phyloP scores from a whole-genome alignment of 2,888 invertebrate genomes.

The Drosophila rubida region DNA sequence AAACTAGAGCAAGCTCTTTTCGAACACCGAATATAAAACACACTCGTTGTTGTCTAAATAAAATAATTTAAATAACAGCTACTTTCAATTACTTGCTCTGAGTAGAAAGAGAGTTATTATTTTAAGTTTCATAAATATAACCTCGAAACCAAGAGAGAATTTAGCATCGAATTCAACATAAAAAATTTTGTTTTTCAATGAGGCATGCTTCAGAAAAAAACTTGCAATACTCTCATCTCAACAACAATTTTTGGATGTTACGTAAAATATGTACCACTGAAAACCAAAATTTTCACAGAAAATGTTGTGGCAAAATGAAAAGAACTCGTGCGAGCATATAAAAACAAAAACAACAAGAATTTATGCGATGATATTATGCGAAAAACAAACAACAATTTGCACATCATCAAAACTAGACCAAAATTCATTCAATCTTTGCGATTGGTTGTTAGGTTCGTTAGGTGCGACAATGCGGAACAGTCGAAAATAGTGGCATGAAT shows the following conservation, averaged over 20 bases:
- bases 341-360: conserved; percentile 26
- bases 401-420: conserved; percentile 39
- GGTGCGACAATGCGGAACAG: conserved; percentile 74
- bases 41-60: neutral
- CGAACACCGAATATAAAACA: neutral
- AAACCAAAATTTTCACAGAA: conserved; percentile 49
- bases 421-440: conserved; percentile 50
- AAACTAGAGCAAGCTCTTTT: neutral
- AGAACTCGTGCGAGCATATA: conserved; percentile 31
- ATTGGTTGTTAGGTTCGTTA: conserved; percentile 31
- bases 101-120: too few relatives aligned
- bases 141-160: too few relatives aligned
- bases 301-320: conserved; percentile 21
- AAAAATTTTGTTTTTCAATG: too few relatives aligned
- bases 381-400: conserved; percentile 48
- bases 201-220: neutral
- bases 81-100: too few relatives aligned
- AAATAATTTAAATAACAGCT: too few relatives aligned
- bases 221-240: neutral
- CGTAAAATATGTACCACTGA: conserved; percentile 52
- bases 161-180: too few relatives aligned
- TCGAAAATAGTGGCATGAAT: conserved; percentile 21
- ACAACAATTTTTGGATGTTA: conserved; percentile 34
- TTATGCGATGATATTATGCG: conserved; percentile 34
- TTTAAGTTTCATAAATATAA: too few relatives aligned